Evolutionary conservation across 2,113 vertebrate species (phyloP).

Genomic region (Gymnocephalus cernua): DNA sequence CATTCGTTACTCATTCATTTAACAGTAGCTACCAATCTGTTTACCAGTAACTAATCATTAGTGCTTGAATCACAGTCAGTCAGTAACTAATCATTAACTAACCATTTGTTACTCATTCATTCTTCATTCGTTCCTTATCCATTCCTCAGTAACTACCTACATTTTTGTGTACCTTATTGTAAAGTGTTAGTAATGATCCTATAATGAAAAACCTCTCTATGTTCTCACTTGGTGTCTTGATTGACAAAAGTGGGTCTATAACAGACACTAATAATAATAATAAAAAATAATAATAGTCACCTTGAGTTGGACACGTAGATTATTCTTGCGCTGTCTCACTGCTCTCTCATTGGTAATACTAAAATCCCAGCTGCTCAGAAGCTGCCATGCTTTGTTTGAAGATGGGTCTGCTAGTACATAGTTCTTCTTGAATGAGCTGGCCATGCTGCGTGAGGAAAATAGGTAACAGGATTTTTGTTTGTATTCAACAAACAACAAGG

Average conservation of each 20-base stretch:
- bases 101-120: too few species aligned
- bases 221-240: neutral
- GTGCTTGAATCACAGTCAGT: too few species aligned
- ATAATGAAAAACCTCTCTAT: neutral
- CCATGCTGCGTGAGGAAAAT: conserved; percentile 85
- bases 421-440: conserved; percentile 88
- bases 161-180: too few species aligned
- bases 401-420: conserved; percentile 78
- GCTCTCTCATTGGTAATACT: conserved; percentile 89
- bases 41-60: too few species aligned
- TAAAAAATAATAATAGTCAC: too few species aligned
- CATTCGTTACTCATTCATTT: too few species aligned
- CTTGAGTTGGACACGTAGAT: conserved; percentile 91
- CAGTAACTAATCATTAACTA: too few species aligned
- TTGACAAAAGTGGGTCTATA: neutral
- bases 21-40: too few species aligned
- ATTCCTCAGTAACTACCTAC: too few species aligned
- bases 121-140: too few species aligned
- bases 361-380: conserved; percentile 96
- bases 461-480: neutral
- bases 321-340: conserved; percentile 90
- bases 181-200: neutral
- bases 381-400: conserved; percentile 85
- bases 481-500: too few species aligned
- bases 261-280: too few species aligned